Conservation (phyloP, 2,113 vertebrate species). For the Symphodus melops region DNA sequence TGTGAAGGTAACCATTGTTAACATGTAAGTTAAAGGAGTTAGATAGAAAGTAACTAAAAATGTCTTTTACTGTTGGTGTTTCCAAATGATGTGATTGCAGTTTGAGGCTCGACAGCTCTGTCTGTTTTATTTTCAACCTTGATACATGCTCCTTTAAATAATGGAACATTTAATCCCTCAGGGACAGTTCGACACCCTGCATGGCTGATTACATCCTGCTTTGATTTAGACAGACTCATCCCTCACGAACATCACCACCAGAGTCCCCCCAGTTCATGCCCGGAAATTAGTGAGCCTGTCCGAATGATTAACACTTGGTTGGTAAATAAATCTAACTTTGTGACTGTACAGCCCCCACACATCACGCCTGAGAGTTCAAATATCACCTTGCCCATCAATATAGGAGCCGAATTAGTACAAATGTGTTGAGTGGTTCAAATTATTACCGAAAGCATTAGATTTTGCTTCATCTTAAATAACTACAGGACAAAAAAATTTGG, state of each 20-base stretch:
- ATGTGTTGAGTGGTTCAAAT: not conserved
- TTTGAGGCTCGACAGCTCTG: slow-evolving; percentile 23
- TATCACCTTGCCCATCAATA: slow-evolving; percentile 16
- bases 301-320: slow-evolving; percentile 72
- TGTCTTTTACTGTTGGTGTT: not conserved
- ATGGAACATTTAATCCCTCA: slow-evolving; percentile 65
- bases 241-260: slow-evolving; percentile 67
- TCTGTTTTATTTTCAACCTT: slow-evolving; percentile 62
- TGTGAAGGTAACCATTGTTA: too few relatives aligned
- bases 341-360: slow-evolving; percentile 34
- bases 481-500: too few relatives aligned
- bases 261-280: slow-evolving; percentile 16
- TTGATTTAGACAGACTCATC: slow-evolving; percentile 79
- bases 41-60: not conserved
- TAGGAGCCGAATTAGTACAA: not conserved
- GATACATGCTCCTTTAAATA: slow-evolving; percentile 62
- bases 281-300: slow-evolving; percentile 67
- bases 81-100: not conserved
- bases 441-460: too few relatives aligned
- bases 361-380: slow-evolving; percentile 19
- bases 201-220: slow-evolving; percentile 76
- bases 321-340: slow-evolving; percentile 72
- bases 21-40: not conserved
- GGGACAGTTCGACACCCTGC: slow-evolving; percentile 59
- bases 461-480: too few relatives aligned